Evolutionary conservation across 2,888 invertebrate species (phyloP).

Genomic region (Phania funesta): DNA sequence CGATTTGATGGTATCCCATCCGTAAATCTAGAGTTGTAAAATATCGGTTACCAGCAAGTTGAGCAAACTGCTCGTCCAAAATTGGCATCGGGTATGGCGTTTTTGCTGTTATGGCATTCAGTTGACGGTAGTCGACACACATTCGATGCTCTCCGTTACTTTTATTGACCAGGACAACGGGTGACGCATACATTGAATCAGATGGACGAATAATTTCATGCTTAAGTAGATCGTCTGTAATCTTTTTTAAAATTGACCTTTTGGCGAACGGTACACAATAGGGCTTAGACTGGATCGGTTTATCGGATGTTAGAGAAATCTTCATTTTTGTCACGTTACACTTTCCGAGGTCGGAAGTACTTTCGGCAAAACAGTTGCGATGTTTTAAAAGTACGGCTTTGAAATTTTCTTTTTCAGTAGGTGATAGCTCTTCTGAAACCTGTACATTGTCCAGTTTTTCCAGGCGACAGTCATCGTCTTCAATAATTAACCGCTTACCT

Average conservation of each 20-base stretch:
- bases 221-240: conserved; percentile 45
- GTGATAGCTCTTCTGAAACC: too few species aligned
- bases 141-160: conserved; percentile 64
- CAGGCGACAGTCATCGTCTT: too few species aligned
- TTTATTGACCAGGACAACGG: conserved; percentile 64
- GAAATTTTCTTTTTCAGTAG: too few species aligned
- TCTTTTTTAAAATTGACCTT: conserved; percentile 26
- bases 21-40: conserved; percentile 39
- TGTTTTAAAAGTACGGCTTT: too few species aligned
- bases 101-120: conserved; percentile 51
- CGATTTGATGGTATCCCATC: conserved; percentile 66
- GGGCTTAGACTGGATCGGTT: conserved; percentile 56
- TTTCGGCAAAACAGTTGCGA: too few species aligned
- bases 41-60: conserved; percentile 37
- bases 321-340: background rate
- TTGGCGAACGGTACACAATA: conserved; percentile 61
- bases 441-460: too few species aligned
- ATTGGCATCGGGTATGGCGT: conserved; percentile 64
- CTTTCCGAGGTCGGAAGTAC: too few species aligned
- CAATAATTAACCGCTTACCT: too few species aligned
- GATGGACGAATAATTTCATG: conserved; percentile 53
- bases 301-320: background rate
- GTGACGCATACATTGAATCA: conserved; percentile 61
- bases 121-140: background rate
- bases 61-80: conserved; percentile 62